Evolutionary conservation across 2,888 invertebrate species (phyloP), one percentile per base, ranked within the genome.

Genomic region (Idaea biselata): DNA sequence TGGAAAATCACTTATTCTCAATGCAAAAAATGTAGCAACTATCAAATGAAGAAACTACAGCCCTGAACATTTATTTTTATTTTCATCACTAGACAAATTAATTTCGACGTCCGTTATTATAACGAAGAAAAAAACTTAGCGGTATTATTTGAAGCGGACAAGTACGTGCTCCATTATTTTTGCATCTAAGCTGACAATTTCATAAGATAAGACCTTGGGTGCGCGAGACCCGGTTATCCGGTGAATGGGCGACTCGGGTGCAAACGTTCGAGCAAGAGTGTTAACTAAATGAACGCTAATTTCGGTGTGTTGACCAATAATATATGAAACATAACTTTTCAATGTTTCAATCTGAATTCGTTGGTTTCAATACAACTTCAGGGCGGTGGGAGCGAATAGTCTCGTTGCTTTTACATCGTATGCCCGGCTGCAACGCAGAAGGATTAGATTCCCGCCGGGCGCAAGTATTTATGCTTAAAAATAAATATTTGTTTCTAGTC

Each of bases 101-200:
- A 58, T 58, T 63, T 58, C 57, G 59, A 57, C 58, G 70, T 63
- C 68, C 70, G 76, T 79, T 76, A 80, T 73, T 67, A 73, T 69
- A 0, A 8, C 11, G 44, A 14, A 71, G 75, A 65, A 74, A 77
- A 68, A 80, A 83, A 79, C 83, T 80, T 74, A 68, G 63, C 63
- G 32, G 60, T 76, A 77, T 81, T 44, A 44, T 44, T 44, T 44
- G 8, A 14, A 77, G 75, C 68, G 71, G 68, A 71, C 77, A 79
- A 72, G 70, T 78, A 83, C 83, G 82, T 85, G 81, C 73, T 80
- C 79, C 80, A 84, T 84, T 86, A 86, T 86, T 81, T 85, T 83
- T 80, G 79, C 77, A 82, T 86, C 74, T 80, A 79, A 81, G 71
- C 73, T 80, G 78, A 72, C 78, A 79, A 78, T 86, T 85, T 84